Conservation (phyloP, 2,888 invertebrate genomes). For the Alviniconcha strummeri region DNA sequence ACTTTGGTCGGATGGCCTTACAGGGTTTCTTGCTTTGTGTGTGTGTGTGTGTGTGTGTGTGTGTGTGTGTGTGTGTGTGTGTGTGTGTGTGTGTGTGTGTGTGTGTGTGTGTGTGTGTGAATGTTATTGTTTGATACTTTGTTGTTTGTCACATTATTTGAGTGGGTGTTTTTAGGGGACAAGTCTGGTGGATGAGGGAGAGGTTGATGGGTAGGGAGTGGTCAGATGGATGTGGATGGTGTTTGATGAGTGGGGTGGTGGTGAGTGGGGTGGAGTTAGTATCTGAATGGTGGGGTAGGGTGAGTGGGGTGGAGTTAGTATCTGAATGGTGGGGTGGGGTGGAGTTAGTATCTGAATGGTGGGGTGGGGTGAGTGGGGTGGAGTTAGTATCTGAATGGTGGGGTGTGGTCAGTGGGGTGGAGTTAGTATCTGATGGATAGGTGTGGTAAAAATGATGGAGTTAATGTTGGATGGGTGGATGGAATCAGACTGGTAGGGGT, state of each 20-base stretch:
- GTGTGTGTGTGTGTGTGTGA: constrained; percentile 18
- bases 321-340: too few relatives aligned
- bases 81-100: constrained; percentile 24
- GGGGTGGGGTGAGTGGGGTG: too few relatives aligned
- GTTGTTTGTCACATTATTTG: not conserved
- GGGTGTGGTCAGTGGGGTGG: too few relatives aligned
- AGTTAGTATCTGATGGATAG: too few relatives aligned
- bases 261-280: not conserved
- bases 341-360: not conserved
- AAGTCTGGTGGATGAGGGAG: too few relatives aligned
- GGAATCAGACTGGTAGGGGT: too few relatives aligned
- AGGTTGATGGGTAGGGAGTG: too few relatives aligned
- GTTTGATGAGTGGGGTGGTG: too few relatives aligned
- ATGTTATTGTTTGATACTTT: not conserved
- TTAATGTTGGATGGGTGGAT: too few relatives aligned
- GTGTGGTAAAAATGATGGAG: too few relatives aligned
- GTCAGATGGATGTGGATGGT: too few relatives aligned
- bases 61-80: constrained; percentile 21
- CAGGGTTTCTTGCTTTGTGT: not conserved
- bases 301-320: too few relatives aligned
- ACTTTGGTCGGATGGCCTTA: not conserved
- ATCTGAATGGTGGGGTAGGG: not conserved
- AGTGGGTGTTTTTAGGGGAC: not conserved
- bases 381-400: not conserved
- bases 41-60: constrained; percentile 23